Evolutionary conservation across 2,113 vertebrate genomes (phyloP).

Genomic region (Aegithalos caudatus): DNA sequence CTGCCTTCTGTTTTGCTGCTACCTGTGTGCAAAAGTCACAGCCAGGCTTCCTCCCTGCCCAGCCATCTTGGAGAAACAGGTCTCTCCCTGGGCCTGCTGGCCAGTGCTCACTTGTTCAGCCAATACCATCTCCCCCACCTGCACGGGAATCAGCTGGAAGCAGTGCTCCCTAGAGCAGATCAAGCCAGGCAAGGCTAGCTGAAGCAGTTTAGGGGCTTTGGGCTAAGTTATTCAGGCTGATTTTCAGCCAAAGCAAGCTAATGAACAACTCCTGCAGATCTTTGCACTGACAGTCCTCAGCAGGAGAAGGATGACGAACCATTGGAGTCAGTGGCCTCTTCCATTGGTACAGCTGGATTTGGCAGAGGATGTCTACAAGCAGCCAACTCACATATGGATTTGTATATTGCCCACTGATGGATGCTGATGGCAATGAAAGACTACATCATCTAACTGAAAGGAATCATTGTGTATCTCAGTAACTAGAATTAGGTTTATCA

Average conservation of each 20-base stretch:
- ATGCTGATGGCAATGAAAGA: neutral
- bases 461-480: neutral
- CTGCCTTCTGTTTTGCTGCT: neutral
- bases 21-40: neutral
- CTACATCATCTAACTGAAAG: neutral
- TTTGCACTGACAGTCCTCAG: neutral
- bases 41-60: neutral
- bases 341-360: neutral
- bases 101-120: fast-evolving
- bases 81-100: neutral
- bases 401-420: neutral
- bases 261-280: neutral
- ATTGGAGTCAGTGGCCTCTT: neutral
- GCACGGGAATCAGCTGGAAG: neutral
- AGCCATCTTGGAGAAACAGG: fast-evolving
- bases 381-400: neutral
- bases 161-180: neutral
- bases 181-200: neutral
- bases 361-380: neutral
- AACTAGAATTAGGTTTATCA: neutral
- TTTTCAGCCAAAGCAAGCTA: neutral
- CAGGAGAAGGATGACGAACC: neutral
- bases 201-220: neutral
- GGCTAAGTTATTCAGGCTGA: neutral
- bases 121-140: fast-evolving